Evolutionary conservation across 2,888 invertebrate species (phyloP).

Genomic region (Sussaba pulchella): DNA sequence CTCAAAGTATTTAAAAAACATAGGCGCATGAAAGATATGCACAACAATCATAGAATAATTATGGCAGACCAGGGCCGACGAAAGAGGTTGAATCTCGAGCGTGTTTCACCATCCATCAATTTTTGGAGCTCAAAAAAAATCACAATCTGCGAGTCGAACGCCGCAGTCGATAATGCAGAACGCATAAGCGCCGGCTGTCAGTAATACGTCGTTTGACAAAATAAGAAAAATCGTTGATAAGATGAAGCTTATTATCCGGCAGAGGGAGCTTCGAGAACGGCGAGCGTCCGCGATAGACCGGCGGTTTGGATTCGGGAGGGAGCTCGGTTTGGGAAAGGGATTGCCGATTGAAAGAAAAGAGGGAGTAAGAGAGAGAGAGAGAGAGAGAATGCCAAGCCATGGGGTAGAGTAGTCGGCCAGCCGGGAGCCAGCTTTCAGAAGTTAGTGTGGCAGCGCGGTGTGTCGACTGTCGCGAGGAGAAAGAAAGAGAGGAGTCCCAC

Average conservation of each 20-base stretch:
- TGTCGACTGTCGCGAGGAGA: slow-evolving; percentile 58
- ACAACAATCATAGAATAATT: too few species aligned
- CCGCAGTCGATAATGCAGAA: background rate
- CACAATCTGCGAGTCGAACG: background rate
- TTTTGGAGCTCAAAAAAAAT: too few species aligned
- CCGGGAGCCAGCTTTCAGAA: slow-evolving; percentile 70
- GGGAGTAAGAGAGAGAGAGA: slow-evolving; percentile 30
- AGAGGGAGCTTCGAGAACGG: slow-evolving; percentile 39
- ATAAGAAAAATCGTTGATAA: background rate
- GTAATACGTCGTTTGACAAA: background rate
- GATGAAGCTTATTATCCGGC: background rate
- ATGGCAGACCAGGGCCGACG: too few species aligned
- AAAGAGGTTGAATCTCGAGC: too few species aligned
- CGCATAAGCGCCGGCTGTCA: slow-evolving; percentile 15
- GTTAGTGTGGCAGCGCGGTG: slow-evolving; percentile 68
- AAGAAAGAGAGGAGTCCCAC: slow-evolving; percentile 47
- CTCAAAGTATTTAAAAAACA: too few species aligned
- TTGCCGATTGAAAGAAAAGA: slow-evolving; percentile 53
- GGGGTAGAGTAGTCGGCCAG: slow-evolving; percentile 67
- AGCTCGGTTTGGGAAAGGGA: slow-evolving; percentile 49
- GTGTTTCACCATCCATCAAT: too few species aligned
- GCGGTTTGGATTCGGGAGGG: slow-evolving; percentile 19
- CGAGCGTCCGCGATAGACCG: slow-evolving; percentile 11
- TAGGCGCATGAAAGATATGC: too few species aligned
- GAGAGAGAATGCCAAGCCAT: slow-evolving; percentile 58